These are phyloP conservation scores for Hystrix brachyura DNA, from an alignment of 2,113 vertebrate species.

Conservation along the genomic window DNA sequence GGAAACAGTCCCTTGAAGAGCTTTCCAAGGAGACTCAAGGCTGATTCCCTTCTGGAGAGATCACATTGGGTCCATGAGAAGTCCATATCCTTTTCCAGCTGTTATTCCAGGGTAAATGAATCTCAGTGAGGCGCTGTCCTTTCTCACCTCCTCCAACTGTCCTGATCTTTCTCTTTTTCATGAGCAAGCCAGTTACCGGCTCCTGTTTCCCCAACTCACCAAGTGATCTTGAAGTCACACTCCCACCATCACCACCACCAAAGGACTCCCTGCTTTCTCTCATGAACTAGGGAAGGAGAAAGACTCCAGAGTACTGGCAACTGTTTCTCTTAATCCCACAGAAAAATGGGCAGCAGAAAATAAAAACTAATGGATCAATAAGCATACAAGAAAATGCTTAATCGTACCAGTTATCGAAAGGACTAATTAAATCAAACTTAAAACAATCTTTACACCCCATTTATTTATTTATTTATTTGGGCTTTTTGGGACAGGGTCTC, in stretches of 20 bases:
- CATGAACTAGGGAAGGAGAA: not conserved
- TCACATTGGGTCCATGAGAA: not conserved
- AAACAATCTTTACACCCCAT: not conserved
- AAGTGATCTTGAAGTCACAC: not conserved
- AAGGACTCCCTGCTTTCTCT: not conserved
- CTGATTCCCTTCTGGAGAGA: not conserved
- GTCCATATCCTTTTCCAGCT: not conserved
- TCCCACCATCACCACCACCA: not conserved
- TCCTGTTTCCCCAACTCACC: not conserved
- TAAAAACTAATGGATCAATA: not conserved
- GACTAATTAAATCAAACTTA: slow-evolving; percentile 5
- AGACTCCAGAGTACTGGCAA: not conserved
- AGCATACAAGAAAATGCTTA: not conserved
- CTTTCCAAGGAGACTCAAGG: not conserved
- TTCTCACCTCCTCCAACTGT: not conserved
- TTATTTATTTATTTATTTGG: no score
- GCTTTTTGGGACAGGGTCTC: no score
- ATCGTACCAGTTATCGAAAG: not conserved
- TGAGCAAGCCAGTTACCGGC: not conserved
- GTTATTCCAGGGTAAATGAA: not conserved
- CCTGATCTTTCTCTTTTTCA: not conserved
- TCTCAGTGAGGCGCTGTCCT: not conserved
- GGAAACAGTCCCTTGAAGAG: not conserved
- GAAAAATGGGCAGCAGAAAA: not conserved
- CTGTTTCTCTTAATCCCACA: not conserved